phyloP scores from a whole-genome alignment of 2,113 vertebrate species.

The Dissostichus mawsoni region DNA sequence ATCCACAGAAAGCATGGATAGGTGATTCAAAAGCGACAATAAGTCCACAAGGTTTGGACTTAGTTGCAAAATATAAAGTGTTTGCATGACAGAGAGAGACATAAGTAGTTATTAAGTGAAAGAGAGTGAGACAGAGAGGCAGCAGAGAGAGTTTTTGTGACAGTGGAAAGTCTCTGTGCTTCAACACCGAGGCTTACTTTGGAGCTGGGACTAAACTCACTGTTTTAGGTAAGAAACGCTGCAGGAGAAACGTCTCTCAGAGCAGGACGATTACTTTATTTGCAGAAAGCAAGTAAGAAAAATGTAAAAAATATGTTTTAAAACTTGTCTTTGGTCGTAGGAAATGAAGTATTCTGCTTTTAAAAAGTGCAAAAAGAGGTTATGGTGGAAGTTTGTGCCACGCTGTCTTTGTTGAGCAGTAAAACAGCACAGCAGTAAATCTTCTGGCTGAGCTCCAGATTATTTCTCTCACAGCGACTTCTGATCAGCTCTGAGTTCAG shows the following conservation, averaged over 20 bases:
- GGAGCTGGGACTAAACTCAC: conserved; percentile 80
- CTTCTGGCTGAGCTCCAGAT: conserved; percentile 45
- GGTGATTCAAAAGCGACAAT: background rate
- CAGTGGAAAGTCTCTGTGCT: conserved; percentile 66
- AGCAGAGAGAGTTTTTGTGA: conserved; percentile 53
- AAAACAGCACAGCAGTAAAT: background rate
- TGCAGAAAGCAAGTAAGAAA: too few relatives aligned
- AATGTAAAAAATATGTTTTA: background rate
- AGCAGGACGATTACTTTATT: background rate
- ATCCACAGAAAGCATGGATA: background rate
- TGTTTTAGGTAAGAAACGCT: conserved; percentile 76
- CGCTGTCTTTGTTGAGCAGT: accelerated
- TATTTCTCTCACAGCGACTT: conserved; percentile 26
- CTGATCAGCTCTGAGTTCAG: conserved; percentile 25
- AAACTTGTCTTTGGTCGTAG: background rate
- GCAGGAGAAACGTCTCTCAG: background rate
- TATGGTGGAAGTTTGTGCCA: background rate
- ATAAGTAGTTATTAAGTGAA: background rate
- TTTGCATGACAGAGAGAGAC: background rate
- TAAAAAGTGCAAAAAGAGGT: background rate
- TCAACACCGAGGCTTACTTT: conserved; percentile 59
- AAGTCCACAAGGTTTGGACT: too few relatives aligned
- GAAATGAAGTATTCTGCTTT: background rate
- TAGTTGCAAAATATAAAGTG: background rate
- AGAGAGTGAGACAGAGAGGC: accelerated